These are phyloP conservation scores for Mastigias papua DNA, from an alignment of 30 jellyfish, hydroid and myxozoan species.

Conservation along the genomic window DNA sequence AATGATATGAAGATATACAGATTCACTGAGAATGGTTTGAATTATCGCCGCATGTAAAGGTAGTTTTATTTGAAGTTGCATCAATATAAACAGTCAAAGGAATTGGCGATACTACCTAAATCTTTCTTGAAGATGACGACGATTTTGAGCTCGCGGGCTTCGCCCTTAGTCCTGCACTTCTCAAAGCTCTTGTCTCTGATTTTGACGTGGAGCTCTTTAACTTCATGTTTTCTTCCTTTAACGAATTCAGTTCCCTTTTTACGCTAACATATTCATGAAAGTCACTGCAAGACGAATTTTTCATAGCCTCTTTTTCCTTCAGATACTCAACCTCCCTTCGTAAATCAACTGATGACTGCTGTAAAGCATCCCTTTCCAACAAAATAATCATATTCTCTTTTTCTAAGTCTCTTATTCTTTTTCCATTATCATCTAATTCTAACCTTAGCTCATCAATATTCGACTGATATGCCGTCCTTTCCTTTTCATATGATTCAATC, in stretches of 20 bases:
- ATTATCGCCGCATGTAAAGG: no score
- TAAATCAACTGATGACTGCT: slow-evolving; percentile 61
- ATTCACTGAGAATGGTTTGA: no score
- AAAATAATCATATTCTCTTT: slow-evolving; percentile 34
- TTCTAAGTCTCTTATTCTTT: slow-evolving; percentile 4
- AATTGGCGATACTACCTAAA: not conserved
- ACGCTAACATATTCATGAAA: slow-evolving; percentile 57
- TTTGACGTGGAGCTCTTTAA: slow-evolving; percentile 34
- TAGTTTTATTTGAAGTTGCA: no score
- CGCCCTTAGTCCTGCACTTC: slow-evolving; percentile 1
- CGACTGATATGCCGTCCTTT: not conserved
- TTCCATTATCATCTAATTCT: not conserved
- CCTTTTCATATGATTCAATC: slow-evolving; percentile 32
- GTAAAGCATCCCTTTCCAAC: slow-evolving; percentile 59
- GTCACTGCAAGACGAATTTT: not conserved
- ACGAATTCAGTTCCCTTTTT: slow-evolving; percentile 39
- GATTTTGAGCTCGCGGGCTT: not conserved
- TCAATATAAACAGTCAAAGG: no score
- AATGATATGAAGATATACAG: no score
- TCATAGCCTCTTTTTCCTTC: slow-evolving; percentile 42
- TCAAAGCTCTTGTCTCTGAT: slow-evolving; percentile 35
- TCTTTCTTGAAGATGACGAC: not conserved
- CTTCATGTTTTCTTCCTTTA: slow-evolving; percentile 49
- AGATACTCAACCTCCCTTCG: slow-evolving; percentile 50
- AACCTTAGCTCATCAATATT: slow-evolving; percentile 21